Evolutionary conservation across 2,888 invertebrate genomes (phyloP).

Genomic region (Eremobia ochroleuca): DNA sequence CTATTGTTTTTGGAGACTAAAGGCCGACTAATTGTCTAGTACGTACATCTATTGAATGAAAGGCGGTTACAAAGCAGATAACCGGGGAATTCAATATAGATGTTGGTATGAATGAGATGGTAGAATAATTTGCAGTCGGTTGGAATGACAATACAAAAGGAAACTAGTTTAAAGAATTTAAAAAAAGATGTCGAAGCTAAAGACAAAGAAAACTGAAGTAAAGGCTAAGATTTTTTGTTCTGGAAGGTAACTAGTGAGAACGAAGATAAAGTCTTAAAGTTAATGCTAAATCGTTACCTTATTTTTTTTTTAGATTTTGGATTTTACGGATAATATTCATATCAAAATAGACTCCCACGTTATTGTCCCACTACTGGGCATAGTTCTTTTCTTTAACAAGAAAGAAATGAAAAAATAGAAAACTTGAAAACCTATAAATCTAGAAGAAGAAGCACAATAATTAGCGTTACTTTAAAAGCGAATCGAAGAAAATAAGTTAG

Average conservation of each 20-base stretch:
- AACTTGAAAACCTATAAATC: background rate
- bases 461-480: slow-evolving; percentile 4
- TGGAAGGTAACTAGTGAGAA: slow-evolving; percentile 7
- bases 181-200: slow-evolving; percentile 25
- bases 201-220: slow-evolving; percentile 37
- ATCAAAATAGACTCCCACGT: background rate
- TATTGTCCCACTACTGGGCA: background rate
- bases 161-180: slow-evolving; percentile 33
- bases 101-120: background rate
- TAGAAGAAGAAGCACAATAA: background rate
- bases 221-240: slow-evolving; percentile 9
- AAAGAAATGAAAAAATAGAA: background rate
- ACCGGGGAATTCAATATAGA: slow-evolving; percentile 17
- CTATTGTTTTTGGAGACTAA: slow-evolving; percentile 72
- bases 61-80: slow-evolving; percentile 37
- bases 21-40: slow-evolving; percentile 65
- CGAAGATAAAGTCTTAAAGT: slow-evolving; percentile 11
- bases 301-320: background rate
- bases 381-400: background rate
- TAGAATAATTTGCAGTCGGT: slow-evolving; percentile 27
- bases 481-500: slow-evolving; percentile 14
- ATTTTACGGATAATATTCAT: background rate
- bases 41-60: slow-evolving; percentile 60
- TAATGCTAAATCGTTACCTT: background rate
- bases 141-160: slow-evolving; percentile 18